phyloP scores from a whole-genome alignment of 37 sponge, comb jelly and placozoan genomes.

The Geodia barretti region DNA sequence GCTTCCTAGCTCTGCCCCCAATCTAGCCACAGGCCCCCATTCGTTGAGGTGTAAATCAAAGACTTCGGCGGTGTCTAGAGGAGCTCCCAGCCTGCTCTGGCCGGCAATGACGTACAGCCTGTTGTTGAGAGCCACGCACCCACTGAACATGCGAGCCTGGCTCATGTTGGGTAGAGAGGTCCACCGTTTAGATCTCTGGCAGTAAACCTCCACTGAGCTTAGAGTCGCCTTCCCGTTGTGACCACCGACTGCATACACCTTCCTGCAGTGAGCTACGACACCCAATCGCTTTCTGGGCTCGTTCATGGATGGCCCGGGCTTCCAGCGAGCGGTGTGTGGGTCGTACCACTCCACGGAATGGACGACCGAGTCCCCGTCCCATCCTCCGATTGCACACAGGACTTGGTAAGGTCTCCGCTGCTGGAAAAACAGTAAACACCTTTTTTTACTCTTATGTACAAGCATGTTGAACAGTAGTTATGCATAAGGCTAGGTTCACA shows the following conservation, averaged over 20 bases:
- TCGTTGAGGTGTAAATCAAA: background rate
- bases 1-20: background rate
- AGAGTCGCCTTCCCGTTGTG: background rate
- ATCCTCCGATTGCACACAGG: background rate
- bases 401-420: background rate
- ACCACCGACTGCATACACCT: background rate
- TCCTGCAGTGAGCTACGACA: background rate
- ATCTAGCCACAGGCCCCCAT: background rate
- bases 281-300: background rate
- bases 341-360: background rate
- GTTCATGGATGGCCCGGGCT: background rate
- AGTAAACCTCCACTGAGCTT: background rate
- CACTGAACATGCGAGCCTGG: background rate
- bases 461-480: no score
- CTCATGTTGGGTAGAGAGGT: background rate
- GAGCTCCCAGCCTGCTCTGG: background rate
- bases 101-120: background rate
- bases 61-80: background rate
- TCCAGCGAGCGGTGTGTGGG: background rate
- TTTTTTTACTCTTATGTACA: no score
- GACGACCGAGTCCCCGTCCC: background rate
- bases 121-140: background rate
- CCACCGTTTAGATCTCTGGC: background rate
- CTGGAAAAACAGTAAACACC: no score
- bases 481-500: no score